These are phyloP conservation scores for Parelbella ahira DNA, from an alignment of 2,888 invertebrate species.

Conservation along the genomic window DNA sequence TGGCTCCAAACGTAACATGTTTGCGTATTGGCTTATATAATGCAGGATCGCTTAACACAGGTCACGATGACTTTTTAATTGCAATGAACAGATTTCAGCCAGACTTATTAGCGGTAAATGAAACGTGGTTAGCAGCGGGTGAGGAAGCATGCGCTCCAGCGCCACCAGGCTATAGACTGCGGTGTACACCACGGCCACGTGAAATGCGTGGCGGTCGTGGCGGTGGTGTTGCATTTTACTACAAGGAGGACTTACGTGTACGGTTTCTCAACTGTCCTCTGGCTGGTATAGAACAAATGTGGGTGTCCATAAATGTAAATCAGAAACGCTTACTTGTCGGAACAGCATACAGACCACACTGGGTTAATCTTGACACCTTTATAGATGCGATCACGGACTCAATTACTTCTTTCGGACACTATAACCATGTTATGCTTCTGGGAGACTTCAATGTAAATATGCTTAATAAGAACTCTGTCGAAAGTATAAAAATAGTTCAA, in stretches of 20 bases:
- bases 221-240: background rate
- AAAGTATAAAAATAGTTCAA: too few species aligned
- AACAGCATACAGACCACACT: constrained; percentile 2
- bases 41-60: background rate
- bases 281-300: background rate
- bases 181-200: background rate
- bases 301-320: background rate
- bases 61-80: background rate
- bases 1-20: too few species aligned
- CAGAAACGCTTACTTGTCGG: background rate
- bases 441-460: background rate
- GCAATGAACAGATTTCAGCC: background rate
- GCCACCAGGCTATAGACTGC: background rate
- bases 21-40: background rate
- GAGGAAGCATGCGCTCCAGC: background rate
- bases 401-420: background rate
- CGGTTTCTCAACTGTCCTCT: background rate
- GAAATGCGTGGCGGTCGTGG: background rate
- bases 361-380: background rate
- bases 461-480: background rate
- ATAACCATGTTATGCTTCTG: background rate
- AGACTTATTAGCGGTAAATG: background rate
- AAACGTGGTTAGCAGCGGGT: background rate
- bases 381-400: background rate
- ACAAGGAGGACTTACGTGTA: too few species aligned